Evolutionary conservation across 2,113 vertebrate species (phyloP).

Genomic region (Corvus moneduloides): DNA sequence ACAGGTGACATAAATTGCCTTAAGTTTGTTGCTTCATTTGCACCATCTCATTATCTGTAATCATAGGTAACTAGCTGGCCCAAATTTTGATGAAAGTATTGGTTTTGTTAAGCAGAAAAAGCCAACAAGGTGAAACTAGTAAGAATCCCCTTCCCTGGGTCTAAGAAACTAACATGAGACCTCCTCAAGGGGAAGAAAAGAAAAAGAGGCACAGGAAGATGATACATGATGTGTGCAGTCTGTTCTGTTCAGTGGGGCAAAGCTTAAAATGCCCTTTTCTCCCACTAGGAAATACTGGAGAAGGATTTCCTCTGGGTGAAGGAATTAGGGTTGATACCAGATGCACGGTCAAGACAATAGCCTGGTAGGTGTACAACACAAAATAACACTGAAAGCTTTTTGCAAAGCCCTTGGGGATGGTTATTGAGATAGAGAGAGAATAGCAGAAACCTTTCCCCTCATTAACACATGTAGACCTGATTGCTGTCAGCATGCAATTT

Average conservation of each 20-base stretch:
- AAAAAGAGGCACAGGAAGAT: not conserved
- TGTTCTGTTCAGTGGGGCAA: not conserved
- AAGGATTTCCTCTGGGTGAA: not conserved
- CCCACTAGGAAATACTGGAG: not conserved
- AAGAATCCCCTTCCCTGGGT: not conserved
- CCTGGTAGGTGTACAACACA: not conserved
- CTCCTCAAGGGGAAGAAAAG: not conserved
- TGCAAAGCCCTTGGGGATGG: not conserved
- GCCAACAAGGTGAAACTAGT: not conserved
- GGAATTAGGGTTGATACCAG: not conserved
- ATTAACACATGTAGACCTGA: not conserved
- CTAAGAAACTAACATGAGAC: not conserved
- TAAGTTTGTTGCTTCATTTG: not conserved
- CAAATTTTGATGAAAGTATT: not conserved
- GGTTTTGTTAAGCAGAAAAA: not conserved
- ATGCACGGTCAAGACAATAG: not conserved
- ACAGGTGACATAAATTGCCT: not conserved
- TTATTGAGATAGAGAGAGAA: not conserved
- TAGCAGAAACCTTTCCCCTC: not conserved
- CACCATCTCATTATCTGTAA: not conserved
- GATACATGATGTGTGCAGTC: not conserved
- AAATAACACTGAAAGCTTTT: not conserved
- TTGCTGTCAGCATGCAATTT: not conserved
- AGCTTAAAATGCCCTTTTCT: not conserved
- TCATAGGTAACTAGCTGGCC: not conserved